Evolutionary conservation across 2,888 invertebrate genomes (phyloP), one percentile per base, ranked within the genome.

Genomic region (Melanchra persicariae): DNA sequence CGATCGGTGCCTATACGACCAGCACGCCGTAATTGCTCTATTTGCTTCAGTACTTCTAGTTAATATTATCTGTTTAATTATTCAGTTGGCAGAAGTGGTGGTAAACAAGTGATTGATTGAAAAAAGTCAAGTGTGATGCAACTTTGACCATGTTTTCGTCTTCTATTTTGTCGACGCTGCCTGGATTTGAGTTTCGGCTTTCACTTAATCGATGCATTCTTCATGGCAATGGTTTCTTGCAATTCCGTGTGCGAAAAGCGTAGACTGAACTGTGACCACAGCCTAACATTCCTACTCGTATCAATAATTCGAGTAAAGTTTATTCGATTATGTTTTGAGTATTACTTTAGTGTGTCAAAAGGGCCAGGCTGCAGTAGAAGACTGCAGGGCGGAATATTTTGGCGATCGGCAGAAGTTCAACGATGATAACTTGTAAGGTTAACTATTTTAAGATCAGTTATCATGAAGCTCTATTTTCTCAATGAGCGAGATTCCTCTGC

Each of bases 391-490:
- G 15, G 17, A 60, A 43, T 43, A 68, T 78, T 75, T 75, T 70
- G 57, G 61, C 58, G 47, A 49, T 59, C 51, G 22, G 22, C 17
- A 22, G 17, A 22, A 60, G 61, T 68, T 63, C 67, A 58, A 49
- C 40, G 9, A 15, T 54, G 49, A 63, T 60, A 69, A 57, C 47
- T 57, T 26, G 19, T 59, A 70, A 68, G 70, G 81, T 64, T 66
- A 70, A 40, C 67, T 81, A 80, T 81, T 68, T 62, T 58, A 67
- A 62, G 71, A 72, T 71, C 57, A 4, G 37, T 71, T 79, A 76
- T 81, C 79, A 37, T n/a, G 34, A 22, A 81, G 51, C 22, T 76
- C 67, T 67, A 65, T 71, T 70, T 69, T 76, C 70, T 80, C 49
- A 71, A 81, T 68, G 64, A 49, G 26, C 49, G 66, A 66, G 65